Base-by-base conservation (phyloP, 2,113 vertebrate species). In the Noturus placidus region DNA sequence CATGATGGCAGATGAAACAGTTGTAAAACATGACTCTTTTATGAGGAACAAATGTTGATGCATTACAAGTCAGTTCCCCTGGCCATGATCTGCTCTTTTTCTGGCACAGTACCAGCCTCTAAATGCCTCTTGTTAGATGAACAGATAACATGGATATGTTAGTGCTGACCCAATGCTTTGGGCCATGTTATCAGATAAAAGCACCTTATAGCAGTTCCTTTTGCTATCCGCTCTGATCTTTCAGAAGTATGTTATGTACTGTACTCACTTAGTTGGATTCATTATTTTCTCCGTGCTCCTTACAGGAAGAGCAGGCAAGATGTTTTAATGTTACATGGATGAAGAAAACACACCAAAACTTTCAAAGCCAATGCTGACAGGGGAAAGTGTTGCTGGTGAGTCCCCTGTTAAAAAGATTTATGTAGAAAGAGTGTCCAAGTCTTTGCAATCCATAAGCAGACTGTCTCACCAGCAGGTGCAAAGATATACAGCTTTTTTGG, bases 101-200 rank as follows among this genome's bases (percentile, higher is more conserved):
- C 20, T 86, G 74, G 72, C 70, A 74, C 69, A 35, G 11, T 14
- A 50, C 54, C 80, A 80, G 72, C 46, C 15, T 85, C 30, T 63
- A 86, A 86, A 89, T 89, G 56, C 65, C 74, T 84, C 33, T n/a
- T 56, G 59, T 70, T 84, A 27, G 70, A 74, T 57, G 56, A 74
- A 46, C 6, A 74, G 22, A 81, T 72, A 88, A 79, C 78, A 46
- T 5, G 54, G 46, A 63, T 61, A 27, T 74, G 72, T 65, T 54
- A 20, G 72, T 67, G 59, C 59, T 88, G 87, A 56, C 83, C 83
- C 50, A 59, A 54, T 54, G 67, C 89, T 90, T 61, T 35, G 38
- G 79, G 84, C 52, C 72, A 65, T 86, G 57, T 86, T 72, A 77
- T 81, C 42, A 69, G 87, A 86, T 70, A 79, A 88, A 90, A 88